A percentile compares a stretch with the other conserved stretches of the same genome.
These are phyloP conservation scores for Pyrgus malvae DNA, from an alignment of 2,888 invertebrate species.

Conservation along the genomic window DNA sequence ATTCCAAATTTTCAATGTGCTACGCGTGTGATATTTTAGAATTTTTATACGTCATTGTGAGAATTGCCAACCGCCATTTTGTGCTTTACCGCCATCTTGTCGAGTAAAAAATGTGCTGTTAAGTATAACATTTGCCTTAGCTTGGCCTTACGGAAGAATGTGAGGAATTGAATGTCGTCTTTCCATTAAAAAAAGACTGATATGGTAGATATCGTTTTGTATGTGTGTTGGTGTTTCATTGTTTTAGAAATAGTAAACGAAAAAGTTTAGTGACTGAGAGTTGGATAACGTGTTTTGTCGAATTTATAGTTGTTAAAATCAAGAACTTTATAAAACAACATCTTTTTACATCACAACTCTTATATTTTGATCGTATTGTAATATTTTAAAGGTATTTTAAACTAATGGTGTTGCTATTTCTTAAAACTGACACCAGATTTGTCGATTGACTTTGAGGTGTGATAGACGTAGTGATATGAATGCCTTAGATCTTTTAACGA, in stretches of 20 bases:
- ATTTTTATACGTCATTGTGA: conserved; percentile 4
- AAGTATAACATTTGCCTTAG: conserved; percentile 28
- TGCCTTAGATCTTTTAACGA: conserved; percentile 18
- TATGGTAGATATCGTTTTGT: conserved; percentile 33
- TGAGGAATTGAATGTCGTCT: conserved; percentile 41
- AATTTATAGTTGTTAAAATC: too few species aligned
- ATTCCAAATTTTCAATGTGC: not conserved
- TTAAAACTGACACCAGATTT: conserved; percentile 13
- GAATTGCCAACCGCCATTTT: not conserved
- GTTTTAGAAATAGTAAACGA: not conserved
- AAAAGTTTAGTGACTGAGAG: too few species aligned
- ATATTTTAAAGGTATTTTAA: too few species aligned
- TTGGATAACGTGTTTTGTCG: too few species aligned
- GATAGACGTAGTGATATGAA: conserved; percentile 19
- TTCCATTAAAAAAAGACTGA: conserved; percentile 46
- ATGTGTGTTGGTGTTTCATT: not conserved
- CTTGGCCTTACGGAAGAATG: conserved; percentile 33
- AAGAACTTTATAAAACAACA: too few species aligned
- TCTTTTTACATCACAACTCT: too few species aligned
- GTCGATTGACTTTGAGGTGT: conserved; percentile 7
- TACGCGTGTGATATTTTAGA: conserved; percentile 8
- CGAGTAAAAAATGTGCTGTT: not conserved
- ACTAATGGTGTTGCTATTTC: not conserved
- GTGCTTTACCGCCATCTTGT: conserved; percentile 2
- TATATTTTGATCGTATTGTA: too few species aligned